phyloP scores from a whole-genome alignment of 2,888 invertebrate species.

The Anagyrus pseudococci region DNA sequence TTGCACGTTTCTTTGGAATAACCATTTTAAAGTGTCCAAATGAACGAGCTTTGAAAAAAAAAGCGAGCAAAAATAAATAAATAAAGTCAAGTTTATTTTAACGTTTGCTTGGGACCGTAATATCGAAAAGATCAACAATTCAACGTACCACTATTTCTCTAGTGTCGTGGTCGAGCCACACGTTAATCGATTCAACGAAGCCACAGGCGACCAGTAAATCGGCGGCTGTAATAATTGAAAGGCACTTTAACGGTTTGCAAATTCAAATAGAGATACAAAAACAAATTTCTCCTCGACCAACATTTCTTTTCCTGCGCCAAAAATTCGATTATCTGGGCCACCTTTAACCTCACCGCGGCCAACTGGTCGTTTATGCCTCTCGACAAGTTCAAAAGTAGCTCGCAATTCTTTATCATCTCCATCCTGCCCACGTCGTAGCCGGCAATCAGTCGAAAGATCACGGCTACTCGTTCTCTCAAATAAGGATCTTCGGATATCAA shows the following conservation, averaged over 20 bases:
- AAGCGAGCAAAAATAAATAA: no score
- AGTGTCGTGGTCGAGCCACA: conserved; percentile 49
- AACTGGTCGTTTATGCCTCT: conserved; percentile 54
- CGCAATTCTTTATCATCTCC: conserved; percentile 56
- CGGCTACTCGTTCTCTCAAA: conserved; percentile 59
- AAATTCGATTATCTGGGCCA: conserved; percentile 57
- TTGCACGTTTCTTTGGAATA: conserved; percentile 59
- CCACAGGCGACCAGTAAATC: conserved; percentile 57
- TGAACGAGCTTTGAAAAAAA: conserved; percentile 46
- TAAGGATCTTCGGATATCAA: conserved; percentile 52
- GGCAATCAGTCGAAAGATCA: conserved; percentile 57
- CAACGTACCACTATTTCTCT: conserved; percentile 52
- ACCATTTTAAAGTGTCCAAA: conserved; percentile 54
- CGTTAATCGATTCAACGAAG: conserved; percentile 55
- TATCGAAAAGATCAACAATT: not conserved
- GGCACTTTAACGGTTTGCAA: conserved; percentile 3
- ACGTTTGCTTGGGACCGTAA: not conserved
- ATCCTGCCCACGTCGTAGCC: conserved; percentile 57
- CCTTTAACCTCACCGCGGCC: conserved; percentile 56
- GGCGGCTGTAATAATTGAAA: conserved; percentile 50
- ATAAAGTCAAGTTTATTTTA: no score
- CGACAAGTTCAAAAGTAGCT: conserved; percentile 53
- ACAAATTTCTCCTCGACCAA: not conserved
- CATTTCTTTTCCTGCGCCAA: conserved; percentile 46
- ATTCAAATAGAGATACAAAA: not conserved